Percentiles rank a stretch among this genome's conserved stretches.
Conservation (phyloP, 2,113 vertebrate genomes). For the Aphelocoma coerulescens region DNA sequence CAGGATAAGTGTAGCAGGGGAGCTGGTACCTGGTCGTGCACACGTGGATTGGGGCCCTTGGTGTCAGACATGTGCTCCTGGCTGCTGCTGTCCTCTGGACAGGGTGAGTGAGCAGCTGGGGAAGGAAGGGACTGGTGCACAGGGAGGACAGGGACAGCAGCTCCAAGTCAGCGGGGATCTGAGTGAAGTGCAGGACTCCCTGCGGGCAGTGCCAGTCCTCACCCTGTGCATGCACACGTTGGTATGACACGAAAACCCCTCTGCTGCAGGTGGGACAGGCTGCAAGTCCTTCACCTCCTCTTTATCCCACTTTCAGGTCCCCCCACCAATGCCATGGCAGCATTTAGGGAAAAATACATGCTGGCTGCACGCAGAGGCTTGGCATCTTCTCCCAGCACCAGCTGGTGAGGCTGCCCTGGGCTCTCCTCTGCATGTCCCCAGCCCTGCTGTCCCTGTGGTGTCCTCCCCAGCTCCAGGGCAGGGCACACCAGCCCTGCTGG, state of each 20-base stretch:
- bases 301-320: rapidly evolving
- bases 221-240: rapidly evolving
- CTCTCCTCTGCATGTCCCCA: not conserved
- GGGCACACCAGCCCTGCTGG: not conserved
- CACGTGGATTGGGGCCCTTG: too few species aligned
- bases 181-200: not conserved
- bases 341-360: rapidly evolving
- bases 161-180: not conserved
- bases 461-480: not conserved
- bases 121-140: not conserved
- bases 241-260: not conserved
- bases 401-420: not conserved
- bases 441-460: not conserved
- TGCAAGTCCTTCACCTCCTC: not conserved
- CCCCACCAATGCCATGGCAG: not conserved
- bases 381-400: not conserved
- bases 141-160: not conserved
- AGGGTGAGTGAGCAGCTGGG: not conserved
- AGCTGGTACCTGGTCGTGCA: rapidly evolving
- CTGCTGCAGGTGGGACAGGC: not conserved
- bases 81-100: not conserved
- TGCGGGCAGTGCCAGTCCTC: not conserved
- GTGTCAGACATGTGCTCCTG: not conserved
- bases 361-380: not conserved
- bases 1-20: not conserved